Conservation (phyloP, 2,113 vertebrate species). For the Triplophysa rosa region DNA sequence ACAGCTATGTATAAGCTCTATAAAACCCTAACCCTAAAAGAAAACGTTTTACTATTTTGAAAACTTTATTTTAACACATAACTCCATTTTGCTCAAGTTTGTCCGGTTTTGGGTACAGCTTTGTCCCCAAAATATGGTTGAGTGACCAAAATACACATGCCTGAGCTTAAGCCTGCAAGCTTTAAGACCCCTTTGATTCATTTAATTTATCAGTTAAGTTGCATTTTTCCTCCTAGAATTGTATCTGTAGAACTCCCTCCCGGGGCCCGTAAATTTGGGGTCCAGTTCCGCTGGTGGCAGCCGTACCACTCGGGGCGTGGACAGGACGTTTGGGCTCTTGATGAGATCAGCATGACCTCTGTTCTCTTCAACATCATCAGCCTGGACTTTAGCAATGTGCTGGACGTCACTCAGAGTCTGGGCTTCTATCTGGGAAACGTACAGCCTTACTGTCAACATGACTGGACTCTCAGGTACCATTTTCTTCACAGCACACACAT, state of each 20-base stretch:
- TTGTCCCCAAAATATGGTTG: no score
- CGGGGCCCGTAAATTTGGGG: constrained; percentile 88
- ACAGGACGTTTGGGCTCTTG: constrained; percentile 94
- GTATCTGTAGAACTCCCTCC: constrained; percentile 93
- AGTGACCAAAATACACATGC: no score
- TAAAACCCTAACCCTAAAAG: no score
- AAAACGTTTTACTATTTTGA: no score
- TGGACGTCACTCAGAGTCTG: constrained; percentile 95
- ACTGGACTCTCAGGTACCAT: constrained; percentile 93
- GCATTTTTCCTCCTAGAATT: constrained; percentile 76
- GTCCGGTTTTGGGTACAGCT: no score
- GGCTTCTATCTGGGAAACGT: constrained; percentile 96
- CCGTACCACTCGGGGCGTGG: constrained; percentile 92
- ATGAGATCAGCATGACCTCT: constrained; percentile 98
- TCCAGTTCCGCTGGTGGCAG: constrained; percentile 99
- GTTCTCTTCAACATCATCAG: constrained; percentile 97
- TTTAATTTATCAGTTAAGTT: not conserved
- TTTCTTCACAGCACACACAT: not conserved
- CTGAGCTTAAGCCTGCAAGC: no score
- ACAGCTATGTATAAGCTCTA: not conserved
- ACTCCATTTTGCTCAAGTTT: no score
- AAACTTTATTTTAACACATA: no score
- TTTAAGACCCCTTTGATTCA: no score
- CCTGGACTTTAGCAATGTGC: constrained; percentile 93
- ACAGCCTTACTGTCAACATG: constrained; percentile 93